These are phyloP conservation scores for Coelinius sp. DNA, from an alignment of 2,888 invertebrate species.

Conservation along the genomic window DNA sequence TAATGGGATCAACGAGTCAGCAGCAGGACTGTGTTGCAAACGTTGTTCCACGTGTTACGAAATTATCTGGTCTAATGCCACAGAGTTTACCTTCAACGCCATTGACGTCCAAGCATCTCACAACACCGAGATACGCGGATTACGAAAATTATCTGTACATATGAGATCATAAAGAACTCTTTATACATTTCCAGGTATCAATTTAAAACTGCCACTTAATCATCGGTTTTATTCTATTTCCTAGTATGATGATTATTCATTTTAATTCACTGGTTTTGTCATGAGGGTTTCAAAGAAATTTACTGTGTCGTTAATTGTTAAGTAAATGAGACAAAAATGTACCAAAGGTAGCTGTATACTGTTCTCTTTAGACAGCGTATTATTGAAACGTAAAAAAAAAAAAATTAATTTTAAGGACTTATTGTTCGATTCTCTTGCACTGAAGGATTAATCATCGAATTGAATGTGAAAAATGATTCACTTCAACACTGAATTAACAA, in stretches of 20 bases:
- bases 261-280: background rate
- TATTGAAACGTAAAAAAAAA: background rate
- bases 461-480: too few species aligned
- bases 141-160: conserved; percentile 80
- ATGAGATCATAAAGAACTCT: conserved; percentile 59
- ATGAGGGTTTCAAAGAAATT: conserved; percentile 36
- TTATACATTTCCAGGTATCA: conserved; percentile 1
- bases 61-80: conserved; percentile 56
- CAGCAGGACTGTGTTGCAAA: conserved; percentile 53
- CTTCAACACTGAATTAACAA: background rate
- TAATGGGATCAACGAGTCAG: conserved; percentile 37
- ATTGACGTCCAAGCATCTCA: conserved; percentile 64
- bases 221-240: conserved; percentile 13
- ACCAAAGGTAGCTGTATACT: conserved; percentile 61
- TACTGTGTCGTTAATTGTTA: conserved; percentile 60
- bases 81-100: conserved; percentile 68
- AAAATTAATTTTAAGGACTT: background rate
- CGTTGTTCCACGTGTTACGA: conserved; percentile 44
- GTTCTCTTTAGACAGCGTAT: background rate
- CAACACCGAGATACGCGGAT: conserved; percentile 73
- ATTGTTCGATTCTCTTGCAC: too few species aligned
- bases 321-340: conserved; percentile 54
- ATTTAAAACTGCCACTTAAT: conserved; percentile 6
- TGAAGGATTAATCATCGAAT: too few species aligned
- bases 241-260: background rate